Evolutionary conservation across 2,113 vertebrate genomes (phyloP).

Genomic region (Cyanoderma ruficeps): DNA sequence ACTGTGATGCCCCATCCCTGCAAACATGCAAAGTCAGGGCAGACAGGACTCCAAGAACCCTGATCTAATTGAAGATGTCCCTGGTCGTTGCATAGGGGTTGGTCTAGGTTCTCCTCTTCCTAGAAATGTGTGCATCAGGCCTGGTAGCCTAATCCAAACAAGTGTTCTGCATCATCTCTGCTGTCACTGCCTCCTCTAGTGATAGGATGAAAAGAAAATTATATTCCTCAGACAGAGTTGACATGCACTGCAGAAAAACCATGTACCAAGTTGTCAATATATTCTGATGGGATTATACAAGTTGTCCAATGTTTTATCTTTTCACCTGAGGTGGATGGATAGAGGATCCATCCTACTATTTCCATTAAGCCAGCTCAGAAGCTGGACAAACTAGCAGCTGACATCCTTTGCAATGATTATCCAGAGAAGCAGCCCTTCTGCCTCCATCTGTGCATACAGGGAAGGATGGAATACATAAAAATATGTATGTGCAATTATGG

Average conservation of each 20-base stretch:
- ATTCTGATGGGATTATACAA: background rate
- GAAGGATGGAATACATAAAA: background rate
- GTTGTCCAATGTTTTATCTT: background rate
- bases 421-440: background rate
- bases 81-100: too few relatives aligned
- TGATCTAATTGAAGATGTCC: background rate
- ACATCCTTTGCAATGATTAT: background rate
- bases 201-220: background rate
- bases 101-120: background rate
- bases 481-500: background rate
- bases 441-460: background rate
- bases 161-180: background rate
- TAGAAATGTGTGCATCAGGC: background rate
- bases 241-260: background rate
- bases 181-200: background rate
- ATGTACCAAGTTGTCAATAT: background rate
- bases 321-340: background rate
- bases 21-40: background rate
- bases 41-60: background rate
- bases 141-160: background rate
- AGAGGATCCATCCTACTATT: background rate
- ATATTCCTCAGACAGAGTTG: background rate
- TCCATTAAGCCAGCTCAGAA: background rate
- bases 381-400: background rate
- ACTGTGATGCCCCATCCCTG: background rate